These are phyloP conservation scores for Galbula dea DNA, from an alignment of 2,113 vertebrate species.

Conservation along the genomic window DNA sequence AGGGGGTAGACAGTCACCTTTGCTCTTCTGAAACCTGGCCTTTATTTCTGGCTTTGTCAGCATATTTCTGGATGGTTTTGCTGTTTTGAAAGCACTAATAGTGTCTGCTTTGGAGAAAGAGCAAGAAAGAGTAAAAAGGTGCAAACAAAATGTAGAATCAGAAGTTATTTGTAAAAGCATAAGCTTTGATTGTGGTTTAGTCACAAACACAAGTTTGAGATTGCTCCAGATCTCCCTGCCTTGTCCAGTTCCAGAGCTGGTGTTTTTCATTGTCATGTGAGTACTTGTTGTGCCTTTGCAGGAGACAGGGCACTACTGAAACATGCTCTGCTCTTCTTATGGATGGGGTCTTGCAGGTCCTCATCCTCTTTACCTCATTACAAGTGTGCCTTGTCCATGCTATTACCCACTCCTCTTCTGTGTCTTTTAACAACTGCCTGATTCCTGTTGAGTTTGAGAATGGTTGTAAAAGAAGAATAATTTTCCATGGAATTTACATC, in stretches of 20 bases:
- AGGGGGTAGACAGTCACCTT: not conserved
- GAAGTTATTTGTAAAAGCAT: not conserved
- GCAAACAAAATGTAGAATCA: fast-evolving
- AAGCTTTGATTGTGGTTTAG: not conserved
- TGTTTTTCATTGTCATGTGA: not conserved
- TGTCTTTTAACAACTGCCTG: not conserved
- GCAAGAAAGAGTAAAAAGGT: not conserved
- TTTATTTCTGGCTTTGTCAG: not conserved
- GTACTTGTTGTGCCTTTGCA: not conserved
- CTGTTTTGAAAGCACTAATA: not conserved
- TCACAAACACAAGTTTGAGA: not conserved
- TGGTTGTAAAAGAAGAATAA: not conserved
- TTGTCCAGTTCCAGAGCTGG: not conserved
- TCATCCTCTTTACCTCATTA: not conserved
- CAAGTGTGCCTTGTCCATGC: not conserved
- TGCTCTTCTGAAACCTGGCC: not conserved
- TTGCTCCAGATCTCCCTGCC: not conserved
- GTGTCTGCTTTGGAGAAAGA: not conserved
- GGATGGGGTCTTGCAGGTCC: not conserved
- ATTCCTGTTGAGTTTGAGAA: not conserved
- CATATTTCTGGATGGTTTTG: not conserved
- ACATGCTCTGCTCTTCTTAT: not conserved
- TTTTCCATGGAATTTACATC: not conserved
- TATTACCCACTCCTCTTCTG: not conserved
- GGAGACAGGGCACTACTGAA: not conserved